phyloP scores from a whole-genome alignment of 2,797 vertebrate species.

The Lacerta viridis region DNA sequence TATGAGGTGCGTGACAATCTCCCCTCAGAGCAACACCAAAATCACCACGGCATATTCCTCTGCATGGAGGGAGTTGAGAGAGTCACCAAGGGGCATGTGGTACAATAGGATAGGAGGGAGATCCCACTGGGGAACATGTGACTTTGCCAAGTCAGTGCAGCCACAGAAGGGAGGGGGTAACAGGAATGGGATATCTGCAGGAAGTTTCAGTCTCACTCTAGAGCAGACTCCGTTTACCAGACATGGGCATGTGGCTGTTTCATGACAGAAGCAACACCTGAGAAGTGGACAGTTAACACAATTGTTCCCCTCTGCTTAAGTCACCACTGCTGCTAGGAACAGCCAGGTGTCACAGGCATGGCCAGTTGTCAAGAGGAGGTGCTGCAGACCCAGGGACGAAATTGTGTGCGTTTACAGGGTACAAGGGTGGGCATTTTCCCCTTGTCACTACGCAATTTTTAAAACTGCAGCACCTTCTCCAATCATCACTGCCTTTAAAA shows the following conservation, averaged over 20 bases:
- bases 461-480: not conserved
- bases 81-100: not conserved
- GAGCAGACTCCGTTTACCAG: not conserved
- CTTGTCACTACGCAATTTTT: not conserved
- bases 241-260: not conserved
- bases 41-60: not conserved
- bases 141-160: not conserved
- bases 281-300: no score
- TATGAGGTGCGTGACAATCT: slow-evolving; percentile 84
- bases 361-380: not conserved
- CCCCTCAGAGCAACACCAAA: not conserved
- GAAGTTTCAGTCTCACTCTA: not conserved
- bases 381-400: not conserved
- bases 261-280: not conserved
- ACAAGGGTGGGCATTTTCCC: not conserved
- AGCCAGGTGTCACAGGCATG: not conserved
- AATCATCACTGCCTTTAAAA: not conserved
- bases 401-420: not conserved
- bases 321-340: not conserved
- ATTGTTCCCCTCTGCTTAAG: no score
- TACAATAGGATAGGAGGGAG: not conserved
- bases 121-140: not conserved
- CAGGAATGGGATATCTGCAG: not conserved
- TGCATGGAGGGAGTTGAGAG: not conserved
- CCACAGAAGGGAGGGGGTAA: not conserved